Percentiles rank a stretch among this genome's conserved stretches.
These are phyloP conservation scores for Lycocerus yunnanus DNA, from an alignment of 2,888 invertebrate species.

Conservation along the genomic window DNA sequence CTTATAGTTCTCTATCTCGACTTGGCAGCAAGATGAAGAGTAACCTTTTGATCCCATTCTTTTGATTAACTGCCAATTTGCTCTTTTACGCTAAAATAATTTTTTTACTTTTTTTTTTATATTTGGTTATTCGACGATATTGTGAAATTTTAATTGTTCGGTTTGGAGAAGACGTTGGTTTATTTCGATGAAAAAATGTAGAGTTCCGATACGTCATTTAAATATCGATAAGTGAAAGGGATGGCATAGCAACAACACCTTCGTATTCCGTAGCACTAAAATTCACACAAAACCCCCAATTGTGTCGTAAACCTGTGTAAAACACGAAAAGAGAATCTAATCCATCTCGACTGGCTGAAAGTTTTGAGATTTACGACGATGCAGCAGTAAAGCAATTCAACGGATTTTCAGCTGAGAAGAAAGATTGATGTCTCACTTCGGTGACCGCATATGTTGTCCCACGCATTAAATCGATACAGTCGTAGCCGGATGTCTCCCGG, in stretches of 20 bases:
- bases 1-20: slow-evolving; percentile 1
- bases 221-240: slow-evolving; percentile 17
- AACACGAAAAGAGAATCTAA: slow-evolving; percentile 50
- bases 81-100: neutral
- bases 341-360: slow-evolving; percentile 49
- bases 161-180: neutral
- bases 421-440: slow-evolving; percentile 50
- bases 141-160: neutral
- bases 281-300: slow-evolving; percentile 42
- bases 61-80: slow-evolving; percentile 5
- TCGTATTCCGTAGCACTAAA: slow-evolving; percentile 26
- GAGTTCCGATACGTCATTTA: slow-evolving; percentile 7
- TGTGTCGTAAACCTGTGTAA: slow-evolving; percentile 50
- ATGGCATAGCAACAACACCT: slow-evolving; percentile 12
- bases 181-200: neutral
- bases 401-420: slow-evolving; percentile 36
- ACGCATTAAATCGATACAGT: slow-evolving; percentile 42
- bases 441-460: slow-evolving; percentile 47
- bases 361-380: slow-evolving; percentile 45
- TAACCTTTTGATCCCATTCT: neutral
- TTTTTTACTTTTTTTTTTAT: neutral
- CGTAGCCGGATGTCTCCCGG: slow-evolving; percentile 36
- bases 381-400: slow-evolving; percentile 46
- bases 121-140: neutral
- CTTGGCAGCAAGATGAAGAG: slow-evolving; percentile 1